Evolutionary conservation across 1,140 invertebrate species (phyloP).

Genomic region (Copidosoma floridanum): DNA sequence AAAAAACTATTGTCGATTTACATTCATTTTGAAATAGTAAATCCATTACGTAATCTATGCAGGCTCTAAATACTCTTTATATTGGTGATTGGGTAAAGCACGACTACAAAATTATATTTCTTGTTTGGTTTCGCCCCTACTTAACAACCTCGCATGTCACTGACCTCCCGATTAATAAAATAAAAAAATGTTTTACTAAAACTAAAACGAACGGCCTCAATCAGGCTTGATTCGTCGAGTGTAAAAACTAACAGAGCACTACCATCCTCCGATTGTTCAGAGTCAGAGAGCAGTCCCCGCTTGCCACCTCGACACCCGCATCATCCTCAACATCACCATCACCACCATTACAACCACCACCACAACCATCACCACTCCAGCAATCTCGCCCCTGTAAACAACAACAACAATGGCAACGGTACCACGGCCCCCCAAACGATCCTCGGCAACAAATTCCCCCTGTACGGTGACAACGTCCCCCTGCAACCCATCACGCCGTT

Average conservation of each 20-base stretch:
- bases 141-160: constrained; percentile 38
- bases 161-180: constrained; percentile 30
- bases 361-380: background rate
- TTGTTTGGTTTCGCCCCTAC: constrained; percentile 40
- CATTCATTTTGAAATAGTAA: constrained; percentile 25
- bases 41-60: background rate
- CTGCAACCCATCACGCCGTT: constrained; percentile 26
- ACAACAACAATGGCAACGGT: background rate
- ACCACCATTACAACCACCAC: background rate
- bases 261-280: constrained; percentile 32
- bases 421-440: constrained; percentile 9
- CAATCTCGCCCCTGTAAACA: too few species aligned
- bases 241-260: constrained; percentile 5
- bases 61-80: too few species aligned
- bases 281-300: constrained; percentile 41
- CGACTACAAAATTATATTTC: constrained; percentile 22
- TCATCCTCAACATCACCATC: constrained; percentile 15
- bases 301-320: constrained; percentile 30
- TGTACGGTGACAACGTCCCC: constrained; percentile 26
- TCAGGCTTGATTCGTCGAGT: too few species aligned
- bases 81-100: constrained; percentile 3
- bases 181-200: background rate
- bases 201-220: constrained; percentile 6
- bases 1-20: too few species aligned
- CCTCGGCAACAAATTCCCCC: constrained; percentile 33